Conservation (phyloP, 1,140 invertebrate genomes). For the Nasonia vitripennis region DNA sequence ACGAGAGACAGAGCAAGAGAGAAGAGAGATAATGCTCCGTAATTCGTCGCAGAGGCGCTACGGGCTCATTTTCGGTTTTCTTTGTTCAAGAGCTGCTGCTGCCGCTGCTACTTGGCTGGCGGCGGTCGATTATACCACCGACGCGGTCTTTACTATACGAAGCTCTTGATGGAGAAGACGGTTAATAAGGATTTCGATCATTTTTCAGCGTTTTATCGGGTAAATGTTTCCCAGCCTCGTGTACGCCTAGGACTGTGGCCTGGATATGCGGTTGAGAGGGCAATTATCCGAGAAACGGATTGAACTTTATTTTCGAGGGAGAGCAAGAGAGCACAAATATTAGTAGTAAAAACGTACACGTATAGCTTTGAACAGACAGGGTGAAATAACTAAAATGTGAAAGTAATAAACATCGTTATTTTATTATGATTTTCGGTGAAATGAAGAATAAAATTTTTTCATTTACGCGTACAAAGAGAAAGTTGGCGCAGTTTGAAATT, state of each 20-base stretch:
- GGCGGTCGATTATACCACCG: not conserved
- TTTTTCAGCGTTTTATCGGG: not conserved
- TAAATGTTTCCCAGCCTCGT: not conserved
- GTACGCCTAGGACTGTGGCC: too few relatives aligned
- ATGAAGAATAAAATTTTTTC: too few relatives aligned
- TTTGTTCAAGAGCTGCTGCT: slow-evolving; percentile 9
- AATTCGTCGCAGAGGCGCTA: slow-evolving; percentile 5
- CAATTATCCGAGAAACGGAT: not conserved
- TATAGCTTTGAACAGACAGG: too few relatives aligned
- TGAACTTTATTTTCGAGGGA: too few relatives aligned
- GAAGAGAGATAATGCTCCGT: slow-evolving; percentile 41
- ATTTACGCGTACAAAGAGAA: too few relatives aligned
- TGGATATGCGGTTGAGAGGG: too few relatives aligned
- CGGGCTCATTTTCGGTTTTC: slow-evolving; percentile 31
- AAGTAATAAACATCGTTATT: too few relatives aligned
- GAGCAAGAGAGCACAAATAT: too few relatives aligned
- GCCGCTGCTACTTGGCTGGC: not conserved
- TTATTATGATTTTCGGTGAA: too few relatives aligned
- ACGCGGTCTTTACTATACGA: not conserved
- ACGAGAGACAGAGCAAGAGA: slow-evolving; percentile 44
- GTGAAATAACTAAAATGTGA: too few relatives aligned
- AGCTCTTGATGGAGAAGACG: not conserved
- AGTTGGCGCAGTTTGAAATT: too few relatives aligned
- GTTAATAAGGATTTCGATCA: not conserved
- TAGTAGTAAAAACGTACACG: too few relatives aligned